Evolutionary conservation across 2,113 vertebrate genomes (phyloP), one percentile per base, ranked within the genome.

Genomic region (Notechis scutatus): DNA sequence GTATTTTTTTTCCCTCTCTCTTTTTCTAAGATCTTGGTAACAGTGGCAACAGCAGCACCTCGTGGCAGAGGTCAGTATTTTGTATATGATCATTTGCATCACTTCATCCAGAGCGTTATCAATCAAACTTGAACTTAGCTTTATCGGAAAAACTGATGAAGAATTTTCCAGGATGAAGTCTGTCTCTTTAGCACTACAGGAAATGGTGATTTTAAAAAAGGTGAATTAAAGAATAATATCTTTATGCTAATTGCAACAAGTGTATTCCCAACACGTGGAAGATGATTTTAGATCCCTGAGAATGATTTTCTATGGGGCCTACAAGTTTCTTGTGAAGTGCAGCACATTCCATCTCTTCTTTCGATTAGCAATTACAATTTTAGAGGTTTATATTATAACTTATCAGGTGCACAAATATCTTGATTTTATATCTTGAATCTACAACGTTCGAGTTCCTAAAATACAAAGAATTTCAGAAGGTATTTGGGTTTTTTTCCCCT

Each of bases 11-110:
- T 93, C 93, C 61, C 93, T 94, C 74, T 0, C 20, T 90, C 29
- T 89, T 92, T 91, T 93, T 61, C 93, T 92, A 29, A 91, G 91
- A 81, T 96, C 89, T 89, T 95, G 0, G 93, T 96, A 95, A 93
- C 94, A 97, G 96, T 29, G 96, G 92, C 97, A 97, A 97, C 94
- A 97, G 97, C 97, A 97, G 96, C 97, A 97, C 97, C 97, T 97
- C 96, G 95, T 96, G 97, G 97, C 96, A 97, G 95, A 23, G 96
- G 96, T 94, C 96, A 96, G 96, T 6, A 96, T 92, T 94, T 34
- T 92, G 96, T 96, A 93, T n/a, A 85, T 52, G 94, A 88, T 95
- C 89, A 92, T 88, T 55, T 74, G 42, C 74, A 34, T 12, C 34
- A 95, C 93, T 95, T 96, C 94, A 50, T 91, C 57, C 90, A 14